These are phyloP conservation scores for Lathronympha strigana DNA, from an alignment of 2,888 invertebrate genomes.

Conservation along the genomic window DNA sequence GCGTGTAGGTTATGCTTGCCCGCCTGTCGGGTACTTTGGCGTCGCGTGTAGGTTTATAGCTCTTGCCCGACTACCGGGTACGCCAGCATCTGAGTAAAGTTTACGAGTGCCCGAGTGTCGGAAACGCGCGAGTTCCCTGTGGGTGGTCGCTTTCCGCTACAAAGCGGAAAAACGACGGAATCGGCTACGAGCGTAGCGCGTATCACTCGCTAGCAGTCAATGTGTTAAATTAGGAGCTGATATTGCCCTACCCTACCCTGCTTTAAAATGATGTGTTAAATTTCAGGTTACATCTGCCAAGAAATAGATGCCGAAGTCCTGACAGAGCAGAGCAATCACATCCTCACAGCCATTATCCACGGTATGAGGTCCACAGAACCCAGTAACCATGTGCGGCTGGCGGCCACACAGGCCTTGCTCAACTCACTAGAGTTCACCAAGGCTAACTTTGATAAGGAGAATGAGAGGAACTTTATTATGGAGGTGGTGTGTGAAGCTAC, in stretches of 20 bases:
- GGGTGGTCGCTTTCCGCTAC: too few relatives aligned
- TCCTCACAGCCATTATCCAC: constrained; percentile 99
- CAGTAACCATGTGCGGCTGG: constrained; percentile 96
- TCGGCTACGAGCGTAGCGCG: too few relatives aligned
- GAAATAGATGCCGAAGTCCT: constrained; percentile 98
- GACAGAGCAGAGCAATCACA: constrained; percentile 96
- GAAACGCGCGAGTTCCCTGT: too few relatives aligned
- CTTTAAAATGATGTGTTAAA: not conserved
- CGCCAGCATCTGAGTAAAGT: too few relatives aligned
- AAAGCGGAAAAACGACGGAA: too few relatives aligned
- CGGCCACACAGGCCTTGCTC: constrained; percentile 97
- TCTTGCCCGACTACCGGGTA: too few relatives aligned
- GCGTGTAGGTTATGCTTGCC: too few relatives aligned
- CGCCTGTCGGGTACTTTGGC: too few relatives aligned
- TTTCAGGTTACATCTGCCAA: constrained; percentile 95
- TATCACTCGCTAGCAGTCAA: too few relatives aligned
- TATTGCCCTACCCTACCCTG: not conserved
- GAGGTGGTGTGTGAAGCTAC: constrained; percentile 99
- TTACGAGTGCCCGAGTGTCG: too few relatives aligned
- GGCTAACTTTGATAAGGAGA: constrained; percentile 98
- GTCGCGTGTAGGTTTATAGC: too few relatives aligned
- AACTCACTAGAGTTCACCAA: constrained; percentile 99
- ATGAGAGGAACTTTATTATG: constrained; percentile 99
- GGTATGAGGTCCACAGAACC: constrained; percentile 98
- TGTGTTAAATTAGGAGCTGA: not conserved